phyloP scores from a whole-genome alignment of 2,888 invertebrate genomes.

The Isoperla grammatica region DNA sequence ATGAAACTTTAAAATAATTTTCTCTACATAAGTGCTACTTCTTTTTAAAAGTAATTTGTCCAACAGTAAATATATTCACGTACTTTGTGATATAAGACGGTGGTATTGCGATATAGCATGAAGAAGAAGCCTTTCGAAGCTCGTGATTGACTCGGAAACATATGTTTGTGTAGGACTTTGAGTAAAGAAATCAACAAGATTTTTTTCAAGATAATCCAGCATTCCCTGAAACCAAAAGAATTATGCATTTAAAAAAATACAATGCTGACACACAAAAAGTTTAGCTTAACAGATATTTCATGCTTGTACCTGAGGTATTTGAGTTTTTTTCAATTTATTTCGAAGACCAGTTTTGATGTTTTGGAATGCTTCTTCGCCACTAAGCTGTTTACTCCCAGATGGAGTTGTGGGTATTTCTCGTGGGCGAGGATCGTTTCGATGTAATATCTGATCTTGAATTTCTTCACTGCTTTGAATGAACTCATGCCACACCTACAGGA shows the following conservation, averaged over 20 bases:
- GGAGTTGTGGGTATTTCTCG: not conserved
- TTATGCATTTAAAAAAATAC: not conserved
- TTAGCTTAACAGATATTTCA: not conserved
- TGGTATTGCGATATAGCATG: slow-evolving; percentile 14
- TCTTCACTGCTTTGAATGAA: slow-evolving; percentile 15
- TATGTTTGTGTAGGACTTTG: slow-evolving; percentile 2
- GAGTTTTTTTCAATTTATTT: slow-evolving; percentile 7
- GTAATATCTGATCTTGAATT: not conserved
- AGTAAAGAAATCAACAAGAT: slow-evolving; percentile 12
- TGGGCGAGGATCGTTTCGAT: not conserved
- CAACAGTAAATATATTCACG: too few species aligned
- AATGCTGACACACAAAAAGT: too few species aligned
- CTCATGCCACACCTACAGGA: not conserved
- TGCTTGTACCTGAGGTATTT: slow-evolving; percentile 2
- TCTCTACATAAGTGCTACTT: too few species aligned
- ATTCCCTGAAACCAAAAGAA: slow-evolving; percentile 9
- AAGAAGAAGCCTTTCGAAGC: slow-evolving; percentile 2
- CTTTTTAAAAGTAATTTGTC: too few species aligned
- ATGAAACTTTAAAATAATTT: too few species aligned
- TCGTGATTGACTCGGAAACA: slow-evolving; percentile 6
- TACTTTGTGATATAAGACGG: slow-evolving; percentile 5
- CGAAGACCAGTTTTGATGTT: slow-evolving; percentile 7
- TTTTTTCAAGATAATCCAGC: slow-evolving; percentile 14
- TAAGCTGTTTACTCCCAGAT: not conserved
- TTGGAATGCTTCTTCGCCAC: slow-evolving; percentile 3